Conservation (phyloP, 64 coral and sea anemone genomes). For the Cladopsammia gracilis region DNA sequence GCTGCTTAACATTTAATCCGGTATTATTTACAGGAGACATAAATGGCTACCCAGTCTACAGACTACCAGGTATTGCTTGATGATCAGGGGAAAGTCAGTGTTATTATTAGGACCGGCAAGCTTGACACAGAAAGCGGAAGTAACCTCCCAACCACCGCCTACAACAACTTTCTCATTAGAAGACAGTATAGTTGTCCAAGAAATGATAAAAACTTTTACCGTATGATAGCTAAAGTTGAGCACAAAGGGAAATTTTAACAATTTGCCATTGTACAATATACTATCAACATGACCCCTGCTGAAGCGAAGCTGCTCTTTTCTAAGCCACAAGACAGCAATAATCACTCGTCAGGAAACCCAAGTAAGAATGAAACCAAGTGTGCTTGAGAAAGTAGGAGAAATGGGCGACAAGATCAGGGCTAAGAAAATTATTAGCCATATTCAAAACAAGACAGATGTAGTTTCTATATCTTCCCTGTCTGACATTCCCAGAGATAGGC, state of each 20-base stretch:
- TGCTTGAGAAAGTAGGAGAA: no score
- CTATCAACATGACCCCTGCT: not conserved
- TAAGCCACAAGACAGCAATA: not conserved
- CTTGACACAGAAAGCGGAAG: not conserved
- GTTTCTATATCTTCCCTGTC: no score
- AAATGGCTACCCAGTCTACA: no score
- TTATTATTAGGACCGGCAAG: not conserved
- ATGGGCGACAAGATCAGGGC: no score
- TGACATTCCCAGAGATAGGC: no score
- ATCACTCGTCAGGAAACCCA: not conserved
- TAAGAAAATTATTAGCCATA: no score
- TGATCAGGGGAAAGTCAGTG: not conserved
- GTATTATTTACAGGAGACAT: no score
- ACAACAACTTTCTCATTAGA: slow-evolving; percentile 21
- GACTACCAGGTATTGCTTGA: not conserved
- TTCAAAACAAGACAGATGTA: no score
- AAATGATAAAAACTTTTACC: slow-evolving; percentile 1
- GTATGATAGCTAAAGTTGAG: slow-evolving; percentile 51
- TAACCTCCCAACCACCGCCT: not conserved
- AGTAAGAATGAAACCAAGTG: slow-evolving; percentile 28
- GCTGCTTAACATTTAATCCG: no score
- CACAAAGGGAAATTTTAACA: not conserved
- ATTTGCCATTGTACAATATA: slow-evolving; percentile 52
- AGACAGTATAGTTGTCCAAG: slow-evolving; percentile 59
- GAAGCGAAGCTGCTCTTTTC: not conserved